Base-by-base conservation (phyloP, 2,113 vertebrate species). In the human (Homo sapiens) region DNA sequence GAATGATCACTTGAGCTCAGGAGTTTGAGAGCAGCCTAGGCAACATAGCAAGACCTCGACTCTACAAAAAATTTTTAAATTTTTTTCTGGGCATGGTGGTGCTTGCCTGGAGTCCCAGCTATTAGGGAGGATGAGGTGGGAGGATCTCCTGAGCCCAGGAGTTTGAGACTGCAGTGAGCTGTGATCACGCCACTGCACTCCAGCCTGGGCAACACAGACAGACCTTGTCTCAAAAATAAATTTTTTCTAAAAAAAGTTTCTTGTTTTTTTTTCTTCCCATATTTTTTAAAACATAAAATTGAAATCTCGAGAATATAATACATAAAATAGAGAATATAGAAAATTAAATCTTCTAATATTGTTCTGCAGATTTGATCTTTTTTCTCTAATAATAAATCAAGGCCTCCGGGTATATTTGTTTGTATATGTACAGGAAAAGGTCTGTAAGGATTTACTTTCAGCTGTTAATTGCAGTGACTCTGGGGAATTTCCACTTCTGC, bases 211-310 rank as follows among this genome's bases (percentile, higher is more conserved):
- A 17, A n/a, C 32, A 35, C 32, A 35, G 66, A 0, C 6, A n/a
- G 32, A 68, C 66, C 16, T 13, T 35, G 32, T 35, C 32, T 68
- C 32, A 35, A 35, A 68, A 68, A 68, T 32, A 32, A 55, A 20
- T 55, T 55, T 55, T 55, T 55, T 55, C 52, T 20, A 7, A 64
- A 68, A n/a, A n/a, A 85, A 81, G 25, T 38, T 32, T 57, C 22
- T 80, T 40, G 5, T 43, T 78, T 23, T 80, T 52, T 18, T 75
- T 75, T 43, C 22, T 79, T 48, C 25, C 27, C 22, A 17, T 22
- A 55, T 8, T 68, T 89, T 76, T 96, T 73, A 7, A 90, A 92
- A 73, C 25, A 95, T n/a, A 89, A 93, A 81, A 52, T 76, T 43
- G 3, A 89, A 95, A 79, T 73, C 10, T 93, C 79, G 12, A 30